Evolutionary conservation across 2,113 vertebrate species (phyloP), one percentile per base, ranked within the genome.

Genomic region (Pogonocichla stellata): DNA sequence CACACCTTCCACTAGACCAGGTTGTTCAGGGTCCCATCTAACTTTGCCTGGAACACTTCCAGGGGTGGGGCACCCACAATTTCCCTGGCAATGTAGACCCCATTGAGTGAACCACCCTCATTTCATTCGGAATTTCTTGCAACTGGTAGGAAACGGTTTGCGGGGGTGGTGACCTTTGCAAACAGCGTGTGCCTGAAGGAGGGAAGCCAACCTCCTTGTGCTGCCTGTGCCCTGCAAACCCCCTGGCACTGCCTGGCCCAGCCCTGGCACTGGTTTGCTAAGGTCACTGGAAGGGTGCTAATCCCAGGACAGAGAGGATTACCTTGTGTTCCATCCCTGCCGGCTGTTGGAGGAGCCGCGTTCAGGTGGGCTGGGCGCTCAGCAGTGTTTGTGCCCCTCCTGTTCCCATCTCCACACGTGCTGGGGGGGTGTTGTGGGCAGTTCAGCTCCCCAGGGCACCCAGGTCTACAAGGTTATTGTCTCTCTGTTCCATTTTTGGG

Each of bases 401-500:
- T 28, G 7, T 84, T 88, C 65, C 66, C 13, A 0, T 16, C 22
- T 57, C 61, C 12, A 15, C 10, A 4, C 3, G 6, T 80, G 64
- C 86, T 73, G 71, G 74, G n/a, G 34, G 18, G 25, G 12, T n/a
- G 43, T 31, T 65, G 36, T 20, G 2, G 2, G 51, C 80, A 77
- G 19, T 38, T 92, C 53, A 84, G 33, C 17, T 6, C 34, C 45
- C 22, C 64, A 47, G 34, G 92, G 50, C 67, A 40, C 75, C 79
- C 48, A 65, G 40, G 19, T 72, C 81, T 67, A 34, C 38, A 92
- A 79, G 38, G 47, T 91, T n/a, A 7, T 54, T 82, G 70, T 95
- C 77, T 81, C 84, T 93, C 83, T 5, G 0, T 95, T 86, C 90
- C 40, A 19, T 95, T 95, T 95, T 88, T 86, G 92, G 91, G 80